Evolutionary conservation across 2,797 vertebrate species (phyloP).

Genomic region (Pristis pectinata): DNA sequence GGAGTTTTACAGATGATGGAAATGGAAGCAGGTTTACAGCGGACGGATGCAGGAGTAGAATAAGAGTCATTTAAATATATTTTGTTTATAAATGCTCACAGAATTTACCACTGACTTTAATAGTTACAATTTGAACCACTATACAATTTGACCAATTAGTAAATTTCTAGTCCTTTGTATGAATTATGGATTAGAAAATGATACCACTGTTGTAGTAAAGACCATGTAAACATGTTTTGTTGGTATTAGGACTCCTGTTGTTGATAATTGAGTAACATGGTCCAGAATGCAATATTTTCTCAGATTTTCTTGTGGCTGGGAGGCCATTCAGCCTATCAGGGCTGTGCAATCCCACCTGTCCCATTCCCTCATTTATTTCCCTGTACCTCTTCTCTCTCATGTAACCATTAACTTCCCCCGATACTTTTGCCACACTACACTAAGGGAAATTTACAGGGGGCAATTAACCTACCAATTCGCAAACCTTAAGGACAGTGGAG

Average conservation of each 20-base stretch:
- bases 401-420: too few species aligned
- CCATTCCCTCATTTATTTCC: too few species aligned
- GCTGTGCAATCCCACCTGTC: too few species aligned
- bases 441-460: too few species aligned
- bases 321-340: too few species aligned
- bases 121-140: background rate
- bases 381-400: too few species aligned
- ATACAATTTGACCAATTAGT: background rate
- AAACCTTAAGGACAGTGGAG: too few species aligned
- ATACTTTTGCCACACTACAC: too few species aligned
- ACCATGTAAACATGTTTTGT: background rate
- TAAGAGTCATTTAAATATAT: background rate
- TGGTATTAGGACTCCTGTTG: background rate
- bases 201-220: background rate
- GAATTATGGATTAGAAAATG: background rate
- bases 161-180: background rate
- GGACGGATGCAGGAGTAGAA: background rate
- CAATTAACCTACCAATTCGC: too few species aligned
- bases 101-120: background rate
- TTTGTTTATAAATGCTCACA: background rate
- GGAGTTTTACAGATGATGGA: slow-evolving; percentile 43
- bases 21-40: background rate
- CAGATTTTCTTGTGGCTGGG: too few species aligned
- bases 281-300: background rate
- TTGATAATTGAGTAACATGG: background rate